A percentile compares a stretch with the other conserved stretches of the same genome.
Evolutionary conservation across 2,888 invertebrate species (phyloP).

Genomic region (Agrochola lychnidis): DNA sequence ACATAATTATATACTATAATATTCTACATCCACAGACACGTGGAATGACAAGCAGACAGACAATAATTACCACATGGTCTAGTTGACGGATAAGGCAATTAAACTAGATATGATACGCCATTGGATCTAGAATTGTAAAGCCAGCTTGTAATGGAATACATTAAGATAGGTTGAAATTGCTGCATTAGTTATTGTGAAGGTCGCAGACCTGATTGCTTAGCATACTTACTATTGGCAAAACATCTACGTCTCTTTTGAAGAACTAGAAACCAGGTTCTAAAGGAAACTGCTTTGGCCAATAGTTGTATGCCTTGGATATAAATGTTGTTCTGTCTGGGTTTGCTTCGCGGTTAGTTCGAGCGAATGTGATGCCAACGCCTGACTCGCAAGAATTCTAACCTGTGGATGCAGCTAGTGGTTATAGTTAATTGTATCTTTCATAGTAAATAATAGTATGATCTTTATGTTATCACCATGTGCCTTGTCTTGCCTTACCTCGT

Average conservation of each 20-base stretch:
- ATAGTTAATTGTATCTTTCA: not conserved
- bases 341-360: not conserved
- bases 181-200: constrained; percentile 41
- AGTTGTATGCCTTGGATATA: not conserved
- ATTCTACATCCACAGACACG: constrained; percentile 1
- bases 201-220: not conserved
- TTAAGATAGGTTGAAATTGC: constrained; percentile 22
- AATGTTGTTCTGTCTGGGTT: not conserved
- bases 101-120: constrained; percentile 45
- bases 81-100: constrained; percentile 55
- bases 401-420: not conserved
- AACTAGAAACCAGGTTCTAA: not conserved
- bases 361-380: not conserved
- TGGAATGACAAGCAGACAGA: constrained; percentile 18
- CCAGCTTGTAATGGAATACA: constrained; percentile 35
- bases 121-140: constrained; percentile 15
- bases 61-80: constrained; percentile 28
- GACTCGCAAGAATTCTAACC: not conserved
- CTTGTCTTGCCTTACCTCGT: not conserved
- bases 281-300: not conserved
- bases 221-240: too few relatives aligned
- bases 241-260: not conserved
- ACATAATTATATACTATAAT: not conserved
- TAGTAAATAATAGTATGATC: not conserved
- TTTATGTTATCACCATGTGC: not conserved